Conservation (phyloP, 2,113 vertebrate genomes). For the Neogale vison region DNA sequence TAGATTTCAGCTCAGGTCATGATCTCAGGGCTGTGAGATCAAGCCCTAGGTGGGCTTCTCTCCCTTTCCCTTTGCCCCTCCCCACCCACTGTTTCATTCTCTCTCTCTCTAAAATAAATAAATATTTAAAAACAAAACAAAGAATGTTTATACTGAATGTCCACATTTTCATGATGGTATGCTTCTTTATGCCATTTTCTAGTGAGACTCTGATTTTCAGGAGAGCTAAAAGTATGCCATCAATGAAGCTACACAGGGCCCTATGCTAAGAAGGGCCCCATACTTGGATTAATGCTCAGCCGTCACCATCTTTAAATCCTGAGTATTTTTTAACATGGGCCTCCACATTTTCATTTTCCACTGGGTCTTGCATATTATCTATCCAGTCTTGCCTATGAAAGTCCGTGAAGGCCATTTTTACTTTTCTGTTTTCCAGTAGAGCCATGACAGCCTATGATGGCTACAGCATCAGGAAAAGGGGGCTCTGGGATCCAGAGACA, state of each 20-base stretch:
- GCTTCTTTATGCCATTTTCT: neutral
- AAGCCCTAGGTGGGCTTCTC: neutral
- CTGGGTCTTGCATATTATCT: neutral
- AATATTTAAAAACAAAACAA: neutral
- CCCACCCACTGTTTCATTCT: neutral
- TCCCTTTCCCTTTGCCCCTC: neutral
- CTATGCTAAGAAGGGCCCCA: neutral
- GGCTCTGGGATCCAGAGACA: neutral
- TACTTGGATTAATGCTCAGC: neutral
- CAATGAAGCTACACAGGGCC: neutral
- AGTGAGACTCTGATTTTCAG: neutral
- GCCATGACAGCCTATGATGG: neutral
- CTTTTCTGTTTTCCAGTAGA: neutral
- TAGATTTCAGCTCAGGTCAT: neutral
- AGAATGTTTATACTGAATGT: neutral
- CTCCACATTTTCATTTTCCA: neutral
- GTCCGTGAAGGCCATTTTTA: neutral
- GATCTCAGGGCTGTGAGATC: neutral
- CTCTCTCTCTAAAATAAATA: neutral
- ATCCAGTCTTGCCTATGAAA: neutral
- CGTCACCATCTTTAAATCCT: neutral
- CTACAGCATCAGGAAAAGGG: neutral
- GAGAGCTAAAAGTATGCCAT: neutral
- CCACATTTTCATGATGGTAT: neutral
- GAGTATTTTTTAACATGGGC: neutral